Evolutionary conservation across 2,888 invertebrate species (phyloP).

Genomic region (Yponomeuta evonymella): DNA sequence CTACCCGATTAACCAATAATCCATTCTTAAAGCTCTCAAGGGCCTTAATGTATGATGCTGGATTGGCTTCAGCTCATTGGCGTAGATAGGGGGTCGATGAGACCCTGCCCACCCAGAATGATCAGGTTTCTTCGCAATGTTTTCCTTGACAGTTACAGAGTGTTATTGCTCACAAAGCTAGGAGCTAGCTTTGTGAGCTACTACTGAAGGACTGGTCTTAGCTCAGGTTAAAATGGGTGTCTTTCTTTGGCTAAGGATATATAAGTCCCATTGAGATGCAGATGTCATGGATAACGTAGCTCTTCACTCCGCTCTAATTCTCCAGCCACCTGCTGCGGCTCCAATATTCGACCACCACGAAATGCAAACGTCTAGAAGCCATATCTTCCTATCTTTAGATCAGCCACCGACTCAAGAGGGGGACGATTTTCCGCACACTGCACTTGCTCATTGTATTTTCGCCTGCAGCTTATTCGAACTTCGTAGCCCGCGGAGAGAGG

Average conservation of each 20-base stretch:
- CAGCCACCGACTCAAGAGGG: conserved; percentile 42
- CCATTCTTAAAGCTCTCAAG: too few species aligned
- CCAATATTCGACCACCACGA: conserved; percentile 18
- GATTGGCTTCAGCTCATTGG: too few species aligned
- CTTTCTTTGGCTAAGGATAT: neutral
- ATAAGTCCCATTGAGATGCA: neutral
- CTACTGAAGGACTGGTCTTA: too few species aligned
- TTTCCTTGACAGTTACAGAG: too few species aligned
- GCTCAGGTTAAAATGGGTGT: neutral
- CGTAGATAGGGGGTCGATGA: too few species aligned
- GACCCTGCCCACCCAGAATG: too few species aligned
- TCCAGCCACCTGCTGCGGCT: conserved; percentile 25
- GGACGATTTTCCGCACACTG: conserved; percentile 68
- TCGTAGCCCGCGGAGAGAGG: conserved; percentile 56
- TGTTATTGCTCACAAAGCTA: too few species aligned
- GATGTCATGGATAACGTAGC: neutral
- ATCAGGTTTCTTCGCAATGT: too few species aligned
- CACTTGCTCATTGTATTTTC: conserved; percentile 56
- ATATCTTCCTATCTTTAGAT: conserved; percentile 22
- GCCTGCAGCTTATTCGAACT: conserved; percentile 56
- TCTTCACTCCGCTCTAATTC: conserved; percentile 55
- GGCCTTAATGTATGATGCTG: too few species aligned
- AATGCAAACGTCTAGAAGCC: conserved; percentile 26
- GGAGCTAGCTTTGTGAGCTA: too few species aligned
- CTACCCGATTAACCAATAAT: too few species aligned